phyloP scores from a whole-genome alignment of 2,113 vertebrate species.

The Thoracochromis brauschi region DNA sequence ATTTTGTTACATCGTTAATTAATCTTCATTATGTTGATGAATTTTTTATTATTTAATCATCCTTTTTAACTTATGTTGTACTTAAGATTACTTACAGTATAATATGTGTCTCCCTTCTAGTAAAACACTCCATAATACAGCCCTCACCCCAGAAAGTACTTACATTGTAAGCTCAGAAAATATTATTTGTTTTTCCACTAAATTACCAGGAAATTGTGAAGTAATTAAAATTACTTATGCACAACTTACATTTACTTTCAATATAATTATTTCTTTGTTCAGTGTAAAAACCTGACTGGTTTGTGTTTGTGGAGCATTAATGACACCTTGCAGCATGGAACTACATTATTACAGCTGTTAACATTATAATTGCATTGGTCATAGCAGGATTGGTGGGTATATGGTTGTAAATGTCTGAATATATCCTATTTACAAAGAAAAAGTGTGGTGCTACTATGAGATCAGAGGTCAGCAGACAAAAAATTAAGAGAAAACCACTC shows the following conservation, averaged over 20 bases:
- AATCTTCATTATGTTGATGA: neutral
- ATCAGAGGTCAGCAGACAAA: neutral
- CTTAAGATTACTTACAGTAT: neutral
- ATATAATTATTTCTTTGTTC: neutral
- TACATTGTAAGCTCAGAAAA: neutral
- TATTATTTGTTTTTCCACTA: neutral
- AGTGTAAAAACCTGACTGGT: neutral
- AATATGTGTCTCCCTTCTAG: neutral
- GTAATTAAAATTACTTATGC: neutral
- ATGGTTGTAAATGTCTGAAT: neutral
- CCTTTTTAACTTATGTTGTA: neutral
- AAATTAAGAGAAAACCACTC: neutral
- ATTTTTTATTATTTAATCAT: neutral
- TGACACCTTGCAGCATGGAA: neutral
- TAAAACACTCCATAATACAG: neutral
- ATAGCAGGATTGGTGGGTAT: neutral
- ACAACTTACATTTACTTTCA: neutral
- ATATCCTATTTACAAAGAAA: neutral
- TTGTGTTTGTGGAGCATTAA: neutral
- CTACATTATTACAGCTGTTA: neutral
- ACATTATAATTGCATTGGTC: neutral
- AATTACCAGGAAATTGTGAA: neutral
- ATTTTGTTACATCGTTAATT: neutral
- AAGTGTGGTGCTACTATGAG: neutral
- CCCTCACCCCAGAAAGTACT: neutral